Percentiles rank a stretch among this genome's conserved stretches.
phyloP scores from a whole-genome alignment of 2,797 vertebrate genomes.

The Natrix natrix region DNA sequence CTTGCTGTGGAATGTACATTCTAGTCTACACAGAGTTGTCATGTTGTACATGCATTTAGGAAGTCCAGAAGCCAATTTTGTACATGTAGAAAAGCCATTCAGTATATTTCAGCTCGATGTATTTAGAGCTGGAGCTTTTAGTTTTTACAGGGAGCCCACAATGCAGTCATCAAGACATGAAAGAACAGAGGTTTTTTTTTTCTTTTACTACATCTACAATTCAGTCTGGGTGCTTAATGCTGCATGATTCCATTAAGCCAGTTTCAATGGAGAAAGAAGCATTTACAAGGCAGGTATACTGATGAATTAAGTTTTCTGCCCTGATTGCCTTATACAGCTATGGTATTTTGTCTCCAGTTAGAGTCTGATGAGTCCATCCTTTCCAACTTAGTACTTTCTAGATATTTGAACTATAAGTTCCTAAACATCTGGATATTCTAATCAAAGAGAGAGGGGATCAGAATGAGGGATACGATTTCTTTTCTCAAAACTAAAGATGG shows the following conservation, averaged over 20 bases:
- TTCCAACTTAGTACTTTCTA: background rate
- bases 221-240: background rate
- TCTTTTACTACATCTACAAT: background rate
- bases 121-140: background rate
- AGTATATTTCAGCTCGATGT: background rate
- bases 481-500: background rate
- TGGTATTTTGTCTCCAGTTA: background rate
- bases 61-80: background rate
- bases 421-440: background rate
- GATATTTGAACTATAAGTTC: background rate
- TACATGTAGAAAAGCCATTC: background rate
- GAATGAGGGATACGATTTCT: background rate
- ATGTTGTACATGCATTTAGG: background rate
- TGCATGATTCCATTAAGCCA: background rate
- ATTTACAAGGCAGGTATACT: background rate
- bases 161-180: background rate
- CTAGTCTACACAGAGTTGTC: background rate
- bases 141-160: background rate
- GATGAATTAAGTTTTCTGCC: constrained; percentile 9
- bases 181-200: background rate
- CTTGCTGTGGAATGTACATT: background rate
- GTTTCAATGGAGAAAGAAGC: background rate
- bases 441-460: background rate
- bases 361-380: background rate
- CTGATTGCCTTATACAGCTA: background rate